Base-by-base conservation (phyloP, 1,140 invertebrate species). In the Lordiphosa collinella region DNA sequence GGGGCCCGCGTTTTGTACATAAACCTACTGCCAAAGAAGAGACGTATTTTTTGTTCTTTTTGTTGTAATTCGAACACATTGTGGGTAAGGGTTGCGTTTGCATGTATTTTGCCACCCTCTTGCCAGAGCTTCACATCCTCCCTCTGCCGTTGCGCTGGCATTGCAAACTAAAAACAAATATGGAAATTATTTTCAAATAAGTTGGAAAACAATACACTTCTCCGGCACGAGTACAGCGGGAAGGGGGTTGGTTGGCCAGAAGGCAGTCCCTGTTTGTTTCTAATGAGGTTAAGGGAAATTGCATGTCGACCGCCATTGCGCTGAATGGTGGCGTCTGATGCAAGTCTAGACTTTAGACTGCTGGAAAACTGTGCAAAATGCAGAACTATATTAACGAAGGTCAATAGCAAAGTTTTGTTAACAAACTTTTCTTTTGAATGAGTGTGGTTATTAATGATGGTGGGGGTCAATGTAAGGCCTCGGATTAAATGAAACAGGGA, bases 121-220 rank as follows among this genome's bases (percentile, higher is more conserved):
- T 25, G 34, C 14, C 29, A 22, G 18, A 44, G 18, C 22, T 36
- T 48, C 41, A 25, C 13, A 38, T 32, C 32, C 34, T 29, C 11
- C 40, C 40, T 14, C 34, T 38, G 9, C 16, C 5, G 7, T n/a
- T 16, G 50, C 11, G 29, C 40, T 46, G 40, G 41, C 11, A 31
- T 34, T 29, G 12, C 29, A 25, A 66, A 53, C 54, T 60, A 40
- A 69, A 44, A 63, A 48, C 55, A 80, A 80, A 74, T 61, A 62
- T 80, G 75, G 38, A 82, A 71, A 80, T 84, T 71, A 76, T 71
- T 72, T 84, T 84, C 71, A 55, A 80, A 84, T 76, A 76, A 80
- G 66, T 80, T 80, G 37, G 41, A 60, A 73, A 80, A 74, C 71
- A 82, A 84, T 68, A 34, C 32, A 29, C 25, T 29, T 49, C 13